Percentiles rank a stretch among this genome's conserved stretches.
Conservation (phyloP, 1,140 invertebrate genomes). For the Rhizoglyphus robini region DNA sequence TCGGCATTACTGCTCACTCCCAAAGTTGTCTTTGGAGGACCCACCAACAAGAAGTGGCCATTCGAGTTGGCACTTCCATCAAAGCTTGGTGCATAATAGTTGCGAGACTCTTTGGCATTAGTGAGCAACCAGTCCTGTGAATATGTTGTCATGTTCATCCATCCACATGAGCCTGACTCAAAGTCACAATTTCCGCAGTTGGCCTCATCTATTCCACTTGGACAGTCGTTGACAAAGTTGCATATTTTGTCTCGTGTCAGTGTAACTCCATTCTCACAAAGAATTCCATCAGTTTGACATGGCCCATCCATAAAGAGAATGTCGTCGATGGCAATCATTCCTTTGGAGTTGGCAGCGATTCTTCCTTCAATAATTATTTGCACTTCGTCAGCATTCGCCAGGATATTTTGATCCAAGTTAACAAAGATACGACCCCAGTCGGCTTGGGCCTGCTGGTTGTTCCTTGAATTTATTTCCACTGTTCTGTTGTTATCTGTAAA, state of each 20-base stretch:
- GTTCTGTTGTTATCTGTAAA: neutral
- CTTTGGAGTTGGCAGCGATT: neutral
- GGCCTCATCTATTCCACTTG: neutral
- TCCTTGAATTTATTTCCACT: neutral
- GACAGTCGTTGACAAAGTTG: conserved; percentile 11
- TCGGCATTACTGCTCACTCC: neutral
- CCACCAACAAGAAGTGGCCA: conserved; percentile 8
- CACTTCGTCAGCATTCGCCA: neutral
- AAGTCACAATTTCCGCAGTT: conserved; percentile 24
- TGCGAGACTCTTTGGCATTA: neutral
- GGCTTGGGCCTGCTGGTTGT: neutral
- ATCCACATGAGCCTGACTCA: conserved; percentile 23
- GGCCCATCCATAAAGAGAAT: neutral
- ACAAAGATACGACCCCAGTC: neutral
- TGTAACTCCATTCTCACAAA: conserved; percentile 7
- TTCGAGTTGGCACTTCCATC: conserved; percentile 3
- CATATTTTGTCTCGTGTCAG: neutral
- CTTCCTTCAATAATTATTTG: neutral
- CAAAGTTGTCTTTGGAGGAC: conserved; percentile 15
- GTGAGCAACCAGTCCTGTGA: neutral
- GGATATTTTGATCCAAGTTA: neutral
- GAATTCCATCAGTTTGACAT: neutral
- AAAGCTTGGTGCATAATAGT: neutral
- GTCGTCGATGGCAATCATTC: neutral
- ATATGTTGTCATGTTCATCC: conserved; percentile 9